These are phyloP conservation scores for Drosophila bocqueti DNA, from an alignment of 1,140 invertebrate genomes.

Conservation along the genomic window DNA sequence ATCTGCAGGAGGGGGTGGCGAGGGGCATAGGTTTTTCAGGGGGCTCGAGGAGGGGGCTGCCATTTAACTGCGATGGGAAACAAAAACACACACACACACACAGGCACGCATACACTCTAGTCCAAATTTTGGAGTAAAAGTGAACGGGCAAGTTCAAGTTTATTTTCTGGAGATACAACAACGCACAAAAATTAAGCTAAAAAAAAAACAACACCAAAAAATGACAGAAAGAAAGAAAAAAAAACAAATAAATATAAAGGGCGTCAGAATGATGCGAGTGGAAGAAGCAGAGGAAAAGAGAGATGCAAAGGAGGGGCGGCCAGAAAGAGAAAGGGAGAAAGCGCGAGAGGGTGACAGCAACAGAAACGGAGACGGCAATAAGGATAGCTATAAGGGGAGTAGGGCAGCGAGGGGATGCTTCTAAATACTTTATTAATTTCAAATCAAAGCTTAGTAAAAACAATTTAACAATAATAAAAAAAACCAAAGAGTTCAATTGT, in stretches of 20 bases:
- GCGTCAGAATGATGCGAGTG: conserved; percentile 65
- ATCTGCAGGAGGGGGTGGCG: conserved; percentile 22
- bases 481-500: too few relatives aligned
- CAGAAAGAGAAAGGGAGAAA: conserved; percentile 28
- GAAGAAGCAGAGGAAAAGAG: background rate
- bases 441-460: background rate
- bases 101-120: background rate
- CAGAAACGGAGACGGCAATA: conserved; percentile 4
- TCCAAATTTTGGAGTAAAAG: conserved; percentile 69
- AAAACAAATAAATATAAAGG: conserved; percentile 50
- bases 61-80: conserved; percentile 54
- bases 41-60: conserved; percentile 13
- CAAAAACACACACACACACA: conserved; percentile 21
- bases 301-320: conserved; percentile 13
- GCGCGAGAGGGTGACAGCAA: conserved; percentile 11
- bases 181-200: conserved; percentile 71
- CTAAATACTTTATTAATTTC: background rate
- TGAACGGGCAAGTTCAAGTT: conserved; percentile 84
- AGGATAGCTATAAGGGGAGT: background rate
- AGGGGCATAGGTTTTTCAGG: background rate
- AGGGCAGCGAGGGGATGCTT: background rate
- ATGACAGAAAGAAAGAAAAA: background rate
- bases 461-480: background rate
- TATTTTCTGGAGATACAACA: conserved; percentile 72
- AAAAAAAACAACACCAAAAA: conserved; percentile 28